These are phyloP conservation scores for Leuciscus waleckii DNA, from an alignment of 2,797 vertebrate genomes.

Conservation along the genomic window DNA sequence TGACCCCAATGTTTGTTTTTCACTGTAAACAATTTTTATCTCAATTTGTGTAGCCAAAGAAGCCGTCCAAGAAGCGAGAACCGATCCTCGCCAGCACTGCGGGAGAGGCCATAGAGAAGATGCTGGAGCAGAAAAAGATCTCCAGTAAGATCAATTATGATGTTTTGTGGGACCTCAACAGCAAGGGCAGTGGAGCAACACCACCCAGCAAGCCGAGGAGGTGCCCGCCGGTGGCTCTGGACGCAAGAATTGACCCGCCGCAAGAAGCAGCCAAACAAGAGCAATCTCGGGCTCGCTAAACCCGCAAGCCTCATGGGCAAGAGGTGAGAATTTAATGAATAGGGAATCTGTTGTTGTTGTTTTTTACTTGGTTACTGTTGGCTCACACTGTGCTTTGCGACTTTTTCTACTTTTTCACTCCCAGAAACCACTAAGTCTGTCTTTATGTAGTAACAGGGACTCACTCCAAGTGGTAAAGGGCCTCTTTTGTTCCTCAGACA, in stretches of 20 bases:
- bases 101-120: slow-evolving; percentile 95
- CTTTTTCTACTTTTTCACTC: slow-evolving; percentile 15
- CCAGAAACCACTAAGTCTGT: slow-evolving; percentile 15
- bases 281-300: slow-evolving; percentile 74
- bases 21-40: not conserved
- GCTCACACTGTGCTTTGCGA: slow-evolving; percentile 16
- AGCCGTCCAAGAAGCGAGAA: slow-evolving; percentile 86
- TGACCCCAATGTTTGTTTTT: slow-evolving; percentile 28
- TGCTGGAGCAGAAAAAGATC: slow-evolving; percentile 97
- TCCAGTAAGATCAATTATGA: slow-evolving; percentile 99
- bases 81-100: slow-evolving; percentile 89
- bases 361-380: slow-evolving; percentile 16
- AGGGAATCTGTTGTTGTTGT: slow-evolving; percentile 24
- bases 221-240: slow-evolving; percentile 64
- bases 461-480: slow-evolving; percentile 29
- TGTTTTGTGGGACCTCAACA: slow-evolving; percentile 91
- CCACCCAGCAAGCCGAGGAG: slow-evolving; percentile 63
- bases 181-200: slow-evolving; percentile 73
- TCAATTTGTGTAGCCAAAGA: slow-evolving; percentile 81
- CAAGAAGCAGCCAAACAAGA: slow-evolving; percentile 76
- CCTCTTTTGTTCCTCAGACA: slow-evolving; percentile 54
- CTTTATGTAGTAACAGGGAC: slow-evolving; percentile 33
- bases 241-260: slow-evolving; percentile 80
- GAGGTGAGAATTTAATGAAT: slow-evolving; percentile 77
- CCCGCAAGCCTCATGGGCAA: slow-evolving; percentile 83